Conservation (phyloP, 2,797 vertebrate species). For the Microchirus variegatus region DNA sequence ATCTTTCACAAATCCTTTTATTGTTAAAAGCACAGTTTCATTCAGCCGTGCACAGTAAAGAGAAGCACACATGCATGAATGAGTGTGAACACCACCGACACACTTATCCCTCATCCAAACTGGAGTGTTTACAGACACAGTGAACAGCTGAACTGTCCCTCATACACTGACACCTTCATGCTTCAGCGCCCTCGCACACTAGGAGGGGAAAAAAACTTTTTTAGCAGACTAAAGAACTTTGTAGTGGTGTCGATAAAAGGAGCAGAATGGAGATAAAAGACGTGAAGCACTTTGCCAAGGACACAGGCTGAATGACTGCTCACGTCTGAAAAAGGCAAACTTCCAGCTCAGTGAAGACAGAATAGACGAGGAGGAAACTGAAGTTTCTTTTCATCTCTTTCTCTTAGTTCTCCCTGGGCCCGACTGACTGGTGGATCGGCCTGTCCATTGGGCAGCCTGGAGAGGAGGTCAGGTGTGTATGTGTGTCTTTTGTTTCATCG, state of each 20-base stretch:
- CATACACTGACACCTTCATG: conserved; percentile 37
- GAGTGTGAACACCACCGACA: conserved; percentile 36
- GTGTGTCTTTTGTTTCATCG: too few species aligned
- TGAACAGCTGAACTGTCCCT: conserved; percentile 32
- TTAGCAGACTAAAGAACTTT: conserved; percentile 39
- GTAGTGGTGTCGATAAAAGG: conserved; percentile 37
- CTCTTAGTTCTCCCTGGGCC: conserved; percentile 61
- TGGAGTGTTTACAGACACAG: conserved; percentile 51
- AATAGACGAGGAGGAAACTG: conserved; percentile 17
- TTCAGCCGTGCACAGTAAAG: neutral
- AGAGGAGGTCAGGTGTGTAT: conserved; percentile 79
- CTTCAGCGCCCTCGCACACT: conserved; percentile 35
- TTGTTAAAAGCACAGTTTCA: too few species aligned
- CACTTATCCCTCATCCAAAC: conserved; percentile 29
- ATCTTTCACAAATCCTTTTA: too few species aligned
- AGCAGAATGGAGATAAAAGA: conserved; percentile 58
- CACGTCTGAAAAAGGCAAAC: conserved; percentile 24
- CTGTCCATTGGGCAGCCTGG: conserved; percentile 73
- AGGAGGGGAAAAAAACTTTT: conserved; percentile 22
- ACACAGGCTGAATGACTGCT: conserved; percentile 41
- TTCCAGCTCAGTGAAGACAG: conserved; percentile 18
- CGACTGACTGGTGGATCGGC: conserved; percentile 92
- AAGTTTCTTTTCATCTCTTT: conserved; percentile 21
- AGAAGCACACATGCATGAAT: conserved; percentile 17
- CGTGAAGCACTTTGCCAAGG: conserved; percentile 17